Percentiles rank a stretch among this genome's conserved stretches.
Evolutionary conservation across 2,888 invertebrate species (phyloP).

Genomic region (Beris chalybata): DNA sequence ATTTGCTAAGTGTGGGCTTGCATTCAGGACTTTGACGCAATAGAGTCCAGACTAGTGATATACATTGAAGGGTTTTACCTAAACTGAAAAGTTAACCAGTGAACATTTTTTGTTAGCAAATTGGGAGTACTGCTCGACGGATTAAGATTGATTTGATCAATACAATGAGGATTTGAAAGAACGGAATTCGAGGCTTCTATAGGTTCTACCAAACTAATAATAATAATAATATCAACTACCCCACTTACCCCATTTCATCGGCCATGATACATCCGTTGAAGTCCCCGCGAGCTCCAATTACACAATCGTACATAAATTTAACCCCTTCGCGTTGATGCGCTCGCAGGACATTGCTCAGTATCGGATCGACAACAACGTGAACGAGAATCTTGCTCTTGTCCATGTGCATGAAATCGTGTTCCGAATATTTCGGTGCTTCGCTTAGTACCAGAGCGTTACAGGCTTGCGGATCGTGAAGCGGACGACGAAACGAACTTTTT

Average conservation of each 20-base stretch:
- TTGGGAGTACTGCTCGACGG: too few relatives aligned
- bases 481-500: slow-evolving; percentile 60
- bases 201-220: too few relatives aligned
- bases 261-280: slow-evolving; percentile 98
- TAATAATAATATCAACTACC: too few relatives aligned
- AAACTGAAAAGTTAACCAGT: slow-evolving; percentile 55
- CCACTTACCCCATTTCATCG: slow-evolving; percentile 87
- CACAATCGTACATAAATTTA: slow-evolving; percentile 99
- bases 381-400: slow-evolving; percentile 69
- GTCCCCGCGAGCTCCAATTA: slow-evolving; percentile 82
- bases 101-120: neutral
- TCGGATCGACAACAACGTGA: slow-evolving; percentile 97
- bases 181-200: too few relatives aligned
- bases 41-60: slow-evolving; percentile 92
- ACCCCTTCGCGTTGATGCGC: slow-evolving; percentile 99
- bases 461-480: slow-evolving; percentile 89
- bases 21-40: slow-evolving; percentile 90
- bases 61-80: slow-evolving; percentile 97
- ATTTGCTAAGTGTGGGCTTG: slow-evolving; percentile 87
- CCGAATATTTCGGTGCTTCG: slow-evolving; percentile 78
- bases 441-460: slow-evolving; percentile 90
- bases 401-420: slow-evolving; percentile 84
- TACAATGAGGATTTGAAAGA: too few relatives aligned
- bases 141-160: too few relatives aligned
- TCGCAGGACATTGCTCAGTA: slow-evolving; percentile 83